Evolutionary conservation across 2,797 vertebrate genomes (phyloP), one percentile per base, ranked within the genome.

Genomic region (Erethizon dorsatum): DNA sequence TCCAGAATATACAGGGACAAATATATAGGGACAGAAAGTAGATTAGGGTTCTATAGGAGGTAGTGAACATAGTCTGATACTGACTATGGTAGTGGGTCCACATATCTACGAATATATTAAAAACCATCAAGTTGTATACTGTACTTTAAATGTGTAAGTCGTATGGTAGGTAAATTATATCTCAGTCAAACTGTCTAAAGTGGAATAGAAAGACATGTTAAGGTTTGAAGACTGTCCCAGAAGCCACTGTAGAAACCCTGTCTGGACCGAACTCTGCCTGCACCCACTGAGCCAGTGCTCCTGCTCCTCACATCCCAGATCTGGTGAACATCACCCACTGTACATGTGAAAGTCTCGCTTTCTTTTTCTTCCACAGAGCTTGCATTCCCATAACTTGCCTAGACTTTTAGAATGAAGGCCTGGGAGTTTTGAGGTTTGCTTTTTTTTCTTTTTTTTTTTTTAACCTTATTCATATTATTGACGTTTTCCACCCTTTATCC

Each of bases 111-210:
- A 86, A 8, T 83, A 41, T 84, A 65, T 91, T 84, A 65, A 85
- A 88, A 95, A 75, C 24, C 31, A 86, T 20, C 15, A 17, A 79
- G 12, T 91, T 84, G 65, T 63, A 75, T 3, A 73, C 15, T 73
- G 18, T 24, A 73, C 20, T 97, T 95, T 85, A 92, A 85, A 69
- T 89, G 20, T 12, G 33, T 96, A 37, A 67, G 47, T 86, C 94
- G 8, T n/a, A 47, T 47, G 12, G 11, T 75, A 75, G 45, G 45
- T 28, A 71, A 96, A 91, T 93, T 91, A 26, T 73, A 79, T 88
- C 33, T 88, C 31, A 83, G 18, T 80, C 73, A 85, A 85, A 10
- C 57, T 84, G 11, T 84, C 90, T 47, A 89, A 80, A 84, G 94
- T 88, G 56, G 45, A 75, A 50, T 37, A 90, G 14, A 41, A 83